These are phyloP conservation scores for Macrotus californicus DNA, from an alignment of 2,113 vertebrate species.

Conservation along the genomic window DNA sequence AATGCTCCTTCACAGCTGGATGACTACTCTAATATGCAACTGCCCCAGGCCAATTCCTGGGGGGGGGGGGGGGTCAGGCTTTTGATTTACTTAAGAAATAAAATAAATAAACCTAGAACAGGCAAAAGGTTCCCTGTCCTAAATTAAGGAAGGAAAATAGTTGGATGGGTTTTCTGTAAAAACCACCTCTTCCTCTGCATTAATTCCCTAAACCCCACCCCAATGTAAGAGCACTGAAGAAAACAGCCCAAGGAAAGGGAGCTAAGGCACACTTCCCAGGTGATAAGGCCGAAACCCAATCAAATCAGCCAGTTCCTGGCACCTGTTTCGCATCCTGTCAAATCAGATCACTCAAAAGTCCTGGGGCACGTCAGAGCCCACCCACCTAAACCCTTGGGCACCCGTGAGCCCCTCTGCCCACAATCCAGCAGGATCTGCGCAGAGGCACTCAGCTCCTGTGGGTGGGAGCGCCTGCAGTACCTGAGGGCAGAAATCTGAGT, in stretches of 20 bases:
- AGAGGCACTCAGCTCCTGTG: neutral
- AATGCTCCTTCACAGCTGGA: constrained; percentile 50
- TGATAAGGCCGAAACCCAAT: neutral
- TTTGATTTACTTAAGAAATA: constrained; percentile 56
- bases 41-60: constrained; percentile 28
- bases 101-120: constrained; percentile 56
- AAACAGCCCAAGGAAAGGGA: neutral
- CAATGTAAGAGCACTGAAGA: neutral
- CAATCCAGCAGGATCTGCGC: neutral
- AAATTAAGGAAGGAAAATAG: constrained; percentile 26
- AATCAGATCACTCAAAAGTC: neutral
- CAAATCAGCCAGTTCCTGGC: neutral
- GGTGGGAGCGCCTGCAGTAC: neutral
- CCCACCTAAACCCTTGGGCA: neutral
- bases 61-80: neutral
- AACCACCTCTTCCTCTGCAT: constrained; percentile 20
- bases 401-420: neutral
- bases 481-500: constrained; percentile 53
- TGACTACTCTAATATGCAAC: constrained; percentile 48
- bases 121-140: constrained; percentile 12
- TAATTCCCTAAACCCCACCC: neutral
- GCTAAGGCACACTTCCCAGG: neutral
- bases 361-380: neutral
- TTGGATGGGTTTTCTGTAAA: neutral
- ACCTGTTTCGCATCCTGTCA: neutral